These are phyloP conservation scores for Litocranius walleri DNA, from an alignment of 2,113 vertebrate genomes.

Conservation along the genomic window DNA sequence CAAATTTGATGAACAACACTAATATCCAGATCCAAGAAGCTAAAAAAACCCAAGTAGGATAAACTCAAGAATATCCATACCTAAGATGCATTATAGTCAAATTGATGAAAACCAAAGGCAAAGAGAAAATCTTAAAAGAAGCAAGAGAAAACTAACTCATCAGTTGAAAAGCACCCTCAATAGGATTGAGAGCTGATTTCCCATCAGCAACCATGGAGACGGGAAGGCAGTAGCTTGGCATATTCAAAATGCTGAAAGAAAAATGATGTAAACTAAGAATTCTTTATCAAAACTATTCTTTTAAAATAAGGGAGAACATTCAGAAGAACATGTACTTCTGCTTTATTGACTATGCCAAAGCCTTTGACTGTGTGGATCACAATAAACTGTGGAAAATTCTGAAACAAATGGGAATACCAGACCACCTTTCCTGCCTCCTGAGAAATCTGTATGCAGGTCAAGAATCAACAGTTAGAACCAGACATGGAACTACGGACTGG, in stretches of 20 bases:
- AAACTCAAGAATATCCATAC: not conserved
- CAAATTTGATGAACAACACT: not conserved
- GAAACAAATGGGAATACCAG: not conserved
- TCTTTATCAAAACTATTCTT: not conserved
- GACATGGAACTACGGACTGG: not conserved
- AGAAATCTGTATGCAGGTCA: not conserved
- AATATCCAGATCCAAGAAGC: not conserved
- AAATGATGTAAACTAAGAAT: not conserved
- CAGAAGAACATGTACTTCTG: not conserved
- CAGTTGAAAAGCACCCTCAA: not conserved
- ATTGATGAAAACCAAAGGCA: not conserved
- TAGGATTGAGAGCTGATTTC: not conserved
- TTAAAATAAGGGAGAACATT: not conserved
- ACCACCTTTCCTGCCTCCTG: not conserved
- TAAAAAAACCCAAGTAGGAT: not conserved
- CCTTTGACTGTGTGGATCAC: too few species aligned
- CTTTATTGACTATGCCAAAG: too few species aligned
- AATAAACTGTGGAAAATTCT: not conserved
- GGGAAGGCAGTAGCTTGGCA: not conserved
- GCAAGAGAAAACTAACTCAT: not conserved
- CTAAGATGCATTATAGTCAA: not conserved
- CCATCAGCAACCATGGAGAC: not conserved
- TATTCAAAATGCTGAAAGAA: not conserved
- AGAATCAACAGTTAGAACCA: not conserved
- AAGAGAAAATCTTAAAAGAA: slow-evolving; percentile 7